phyloP scores from a whole-genome alignment of 1,140 invertebrate species.

The Macrosteles quadrilineatus region DNA sequence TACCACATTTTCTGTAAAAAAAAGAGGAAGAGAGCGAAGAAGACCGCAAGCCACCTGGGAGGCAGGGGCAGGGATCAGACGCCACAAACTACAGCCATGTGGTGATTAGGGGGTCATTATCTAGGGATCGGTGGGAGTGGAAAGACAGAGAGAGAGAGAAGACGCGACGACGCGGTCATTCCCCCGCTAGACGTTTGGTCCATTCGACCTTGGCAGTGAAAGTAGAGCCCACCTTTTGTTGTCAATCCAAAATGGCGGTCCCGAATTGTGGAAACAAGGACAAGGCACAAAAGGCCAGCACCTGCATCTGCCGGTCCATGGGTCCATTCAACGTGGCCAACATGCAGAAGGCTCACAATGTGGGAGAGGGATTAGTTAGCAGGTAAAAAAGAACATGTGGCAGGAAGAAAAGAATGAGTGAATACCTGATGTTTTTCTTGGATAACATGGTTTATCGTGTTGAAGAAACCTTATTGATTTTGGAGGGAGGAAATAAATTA shows the following conservation, averaged over 20 bases:
- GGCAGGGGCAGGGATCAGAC: too few species aligned
- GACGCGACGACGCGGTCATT: background rate
- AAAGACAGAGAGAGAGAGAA: background rate
- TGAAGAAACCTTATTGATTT: too few species aligned
- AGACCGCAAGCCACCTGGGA: background rate
- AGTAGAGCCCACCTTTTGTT: conserved; percentile 2
- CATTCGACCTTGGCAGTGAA: background rate
- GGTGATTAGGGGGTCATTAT: conserved; percentile 19
- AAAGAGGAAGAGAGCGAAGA: too few species aligned
- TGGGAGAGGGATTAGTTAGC: too few species aligned
- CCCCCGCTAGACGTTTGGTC: background rate
- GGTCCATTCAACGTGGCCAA: too few species aligned
- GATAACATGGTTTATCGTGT: too few species aligned
- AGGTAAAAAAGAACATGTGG: too few species aligned
- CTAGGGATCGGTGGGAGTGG: background rate
- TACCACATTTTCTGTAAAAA: too few species aligned
- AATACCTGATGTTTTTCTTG: too few species aligned
- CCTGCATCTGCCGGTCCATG: background rate
- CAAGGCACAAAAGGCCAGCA: background rate
- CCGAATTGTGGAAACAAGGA: background rate
- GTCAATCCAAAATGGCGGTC: conserved; percentile 1
- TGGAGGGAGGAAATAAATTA: too few species aligned
- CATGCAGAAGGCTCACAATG: too few species aligned
- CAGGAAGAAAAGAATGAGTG: too few species aligned
- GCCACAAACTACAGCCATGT: background rate